These are phyloP conservation scores for Perca flavescens DNA, from an alignment of 2,113 vertebrate species.

Conservation along the genomic window DNA sequence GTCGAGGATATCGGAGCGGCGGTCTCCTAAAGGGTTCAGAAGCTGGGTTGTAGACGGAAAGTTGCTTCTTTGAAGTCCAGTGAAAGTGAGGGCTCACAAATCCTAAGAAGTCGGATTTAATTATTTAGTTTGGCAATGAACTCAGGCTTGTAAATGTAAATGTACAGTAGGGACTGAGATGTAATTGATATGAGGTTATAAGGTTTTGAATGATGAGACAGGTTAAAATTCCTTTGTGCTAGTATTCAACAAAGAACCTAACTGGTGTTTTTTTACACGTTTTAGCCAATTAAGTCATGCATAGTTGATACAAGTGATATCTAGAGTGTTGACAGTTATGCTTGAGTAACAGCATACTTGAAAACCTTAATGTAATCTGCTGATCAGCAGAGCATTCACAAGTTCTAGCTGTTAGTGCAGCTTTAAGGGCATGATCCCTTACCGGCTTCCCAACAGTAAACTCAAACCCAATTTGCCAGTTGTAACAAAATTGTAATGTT, in stretches of 20 bases:
- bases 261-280: not conserved
- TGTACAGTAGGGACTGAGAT: not conserved
- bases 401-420: not conserved
- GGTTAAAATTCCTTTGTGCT: not conserved
- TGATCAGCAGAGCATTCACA: no score
- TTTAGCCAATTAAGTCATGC: not conserved
- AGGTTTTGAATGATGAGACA: constrained; percentile 11
- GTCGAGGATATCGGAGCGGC: constrained; percentile 40
- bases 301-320: not conserved
- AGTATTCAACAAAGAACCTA: not conserved
- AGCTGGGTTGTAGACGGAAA: constrained; percentile 3
- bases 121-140: constrained; percentile 14
- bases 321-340: not conserved
- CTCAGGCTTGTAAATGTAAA: constrained; percentile 11
- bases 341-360: not conserved
- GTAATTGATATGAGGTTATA: not conserved
- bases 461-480: not conserved
- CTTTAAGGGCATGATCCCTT: not conserved
- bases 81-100: constrained; percentile 14
- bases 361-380: no score
- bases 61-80: constrained; percentile 34
- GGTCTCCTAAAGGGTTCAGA: constrained; percentile 55
- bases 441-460: not conserved
- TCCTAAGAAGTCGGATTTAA: constrained; percentile 4
- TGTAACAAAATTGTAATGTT: not conserved